Percentiles rank a stretch among this genome's conserved stretches.
Conservation (phyloP, 1,140 invertebrate genomes). For the Oedothorax gibbosus region DNA sequence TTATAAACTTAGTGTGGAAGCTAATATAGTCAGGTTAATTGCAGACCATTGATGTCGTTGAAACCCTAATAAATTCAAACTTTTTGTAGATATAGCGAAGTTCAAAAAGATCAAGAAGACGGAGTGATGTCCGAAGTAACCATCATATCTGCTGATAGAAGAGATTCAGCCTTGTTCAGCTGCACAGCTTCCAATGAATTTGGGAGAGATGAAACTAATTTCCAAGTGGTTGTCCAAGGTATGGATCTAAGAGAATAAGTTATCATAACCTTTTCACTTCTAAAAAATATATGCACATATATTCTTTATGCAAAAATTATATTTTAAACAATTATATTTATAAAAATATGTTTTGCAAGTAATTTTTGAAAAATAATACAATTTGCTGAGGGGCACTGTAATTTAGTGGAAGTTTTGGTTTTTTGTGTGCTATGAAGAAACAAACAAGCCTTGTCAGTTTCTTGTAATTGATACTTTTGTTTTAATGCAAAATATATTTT, state of each 20-base stretch:
- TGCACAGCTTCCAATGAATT: slow-evolving; percentile 95
- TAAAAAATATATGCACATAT: no score
- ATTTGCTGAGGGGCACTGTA: neutral
- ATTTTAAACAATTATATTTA: neutral
- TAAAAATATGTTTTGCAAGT: neutral
- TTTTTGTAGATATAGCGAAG: slow-evolving; percentile 49
- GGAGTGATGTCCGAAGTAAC: slow-evolving; percentile 45
- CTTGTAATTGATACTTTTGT: no score
- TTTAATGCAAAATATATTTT: no score
- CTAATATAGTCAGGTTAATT: no score
- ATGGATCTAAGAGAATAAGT: slow-evolving; percentile 40
- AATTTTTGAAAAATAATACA: neutral
- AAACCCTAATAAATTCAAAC: neutral
- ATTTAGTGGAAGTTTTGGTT: neutral
- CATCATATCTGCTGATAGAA: slow-evolving; percentile 69
- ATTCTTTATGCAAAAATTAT: no score
- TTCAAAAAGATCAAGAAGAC: slow-evolving; percentile 45
- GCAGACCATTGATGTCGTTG: no score
- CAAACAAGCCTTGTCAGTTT: no score
- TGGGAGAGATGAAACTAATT: slow-evolving; percentile 93
- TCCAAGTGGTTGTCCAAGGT: slow-evolving; percentile 96
- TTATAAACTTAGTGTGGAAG: no score
- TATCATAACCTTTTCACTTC: neutral
- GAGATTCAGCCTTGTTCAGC: slow-evolving; percentile 92
- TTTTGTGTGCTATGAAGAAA: no score